Evolutionary conservation across 2,113 vertebrate genomes (phyloP).

Genomic region (Anoura caudifer): DNA sequence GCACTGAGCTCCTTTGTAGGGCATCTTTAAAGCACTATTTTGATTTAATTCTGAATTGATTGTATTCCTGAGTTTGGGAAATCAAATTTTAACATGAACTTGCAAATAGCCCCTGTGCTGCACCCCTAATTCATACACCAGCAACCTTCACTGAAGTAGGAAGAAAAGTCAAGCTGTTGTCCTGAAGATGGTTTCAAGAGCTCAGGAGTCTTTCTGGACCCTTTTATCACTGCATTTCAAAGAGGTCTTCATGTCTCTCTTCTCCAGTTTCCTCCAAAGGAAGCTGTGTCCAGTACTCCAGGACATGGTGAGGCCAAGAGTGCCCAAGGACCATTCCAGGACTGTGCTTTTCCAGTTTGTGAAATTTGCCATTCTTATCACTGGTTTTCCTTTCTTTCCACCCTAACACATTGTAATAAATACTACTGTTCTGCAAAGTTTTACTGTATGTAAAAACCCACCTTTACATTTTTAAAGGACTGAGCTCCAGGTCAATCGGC

Average conservation of each 20-base stretch:
- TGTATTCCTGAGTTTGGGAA: conserved; percentile 24
- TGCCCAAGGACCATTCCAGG: background rate
- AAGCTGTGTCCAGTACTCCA: background rate
- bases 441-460: background rate
- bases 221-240: conserved; percentile 26
- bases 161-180: conserved; percentile 29
- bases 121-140: conserved; percentile 4
- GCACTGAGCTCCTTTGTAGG: background rate
- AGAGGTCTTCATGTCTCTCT: conserved; percentile 21
- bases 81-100: conserved; percentile 33
- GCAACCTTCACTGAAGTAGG: background rate
- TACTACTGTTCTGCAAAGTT: background rate
- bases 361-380: background rate
- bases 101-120: background rate
- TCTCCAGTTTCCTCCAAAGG: conserved; percentile 13
- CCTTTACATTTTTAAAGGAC: background rate
- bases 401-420: background rate
- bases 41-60: background rate
- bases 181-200: conserved; percentile 29
- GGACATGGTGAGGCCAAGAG: background rate
- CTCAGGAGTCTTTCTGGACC: background rate
- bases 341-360: background rate
- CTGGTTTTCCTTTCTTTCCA: background rate
- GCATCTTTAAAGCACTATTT: background rate
- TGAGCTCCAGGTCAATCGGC: background rate